Evolutionary conservation across 1,140 invertebrate genomes (phyloP), one percentile per base, ranked within the genome.

Genomic region (Drosophila nannoptera): DNA sequence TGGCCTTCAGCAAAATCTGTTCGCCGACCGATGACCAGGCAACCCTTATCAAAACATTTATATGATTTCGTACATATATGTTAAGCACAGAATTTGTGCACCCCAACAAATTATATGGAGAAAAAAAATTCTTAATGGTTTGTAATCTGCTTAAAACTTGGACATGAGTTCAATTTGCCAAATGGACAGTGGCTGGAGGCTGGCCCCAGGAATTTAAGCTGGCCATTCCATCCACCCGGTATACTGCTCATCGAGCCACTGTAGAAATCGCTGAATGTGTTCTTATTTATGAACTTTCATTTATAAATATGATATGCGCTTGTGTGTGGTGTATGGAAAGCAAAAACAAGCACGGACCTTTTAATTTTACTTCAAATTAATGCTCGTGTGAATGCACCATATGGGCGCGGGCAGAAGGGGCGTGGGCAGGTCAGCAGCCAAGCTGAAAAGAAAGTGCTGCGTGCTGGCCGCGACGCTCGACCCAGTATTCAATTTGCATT

Each of bases 41-140:
- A 86, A 87, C 83, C 83, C 83, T 87, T 87, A 87, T 87, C 83
- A 87, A 87, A 87, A 87, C 78, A 87, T 87, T 84, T 87, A 87
- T 87, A 87, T 82, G 81, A 81, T 69, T 84, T 84, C 77, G 69
- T 82, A 1, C 22, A 22, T 22, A 87, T 83, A 87, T 87, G 82
- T 77, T 86, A 81, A 84, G 49, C 64, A 62, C 81, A 87, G 67
- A 72, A 87, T 70, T 70, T 74, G 71, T 75, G 75, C 58, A 45
- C 32, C 42, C 54, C 52, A 7, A 42, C 29, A 61, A 60, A 52
- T 77, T 75, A 62, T 78, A 81, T 65, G 55, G 22, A 22, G 22
- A 22, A 22, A 75, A 82, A 87, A 83, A 87, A 83, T 87, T 78
- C 70, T 87, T 87, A 87, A 87, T 87, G 82, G 82, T 62, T 78